phyloP scores from a whole-genome alignment of 2,888 invertebrate genomes.

The Lithophane ornitopus region DNA sequence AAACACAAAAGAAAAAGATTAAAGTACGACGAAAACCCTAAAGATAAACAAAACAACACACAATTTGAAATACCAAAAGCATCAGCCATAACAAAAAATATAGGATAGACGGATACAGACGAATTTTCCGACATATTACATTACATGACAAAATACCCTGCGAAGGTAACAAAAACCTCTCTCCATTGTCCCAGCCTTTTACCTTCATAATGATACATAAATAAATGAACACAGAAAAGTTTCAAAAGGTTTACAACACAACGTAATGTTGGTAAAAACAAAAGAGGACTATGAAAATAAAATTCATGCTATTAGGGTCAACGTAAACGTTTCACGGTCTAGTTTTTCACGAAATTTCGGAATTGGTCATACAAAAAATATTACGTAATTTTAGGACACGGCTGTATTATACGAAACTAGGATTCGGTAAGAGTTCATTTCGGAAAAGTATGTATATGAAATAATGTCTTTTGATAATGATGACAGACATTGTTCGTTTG shows the following conservation, averaged over 20 bases:
- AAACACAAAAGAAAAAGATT: constrained; percentile 1
- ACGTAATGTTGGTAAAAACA: constrained; percentile 62
- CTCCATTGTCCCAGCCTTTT: constrained; percentile 53
- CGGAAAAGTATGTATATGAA: constrained; percentile 2
- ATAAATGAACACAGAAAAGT: constrained; percentile 54
- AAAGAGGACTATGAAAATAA: constrained; percentile 56
- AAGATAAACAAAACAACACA: constrained; percentile 35
- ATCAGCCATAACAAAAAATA: constrained; percentile 28
- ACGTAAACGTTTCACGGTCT: constrained; percentile 56
- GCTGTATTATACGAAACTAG: constrained; percentile 27
- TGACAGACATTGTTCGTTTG: constrained; percentile 44
- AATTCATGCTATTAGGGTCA: constrained; percentile 58
- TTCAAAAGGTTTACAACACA: constrained; percentile 61
- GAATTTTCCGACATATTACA: constrained; percentile 59
- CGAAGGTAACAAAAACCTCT: constrained; percentile 46
- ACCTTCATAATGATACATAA: constrained; percentile 53
- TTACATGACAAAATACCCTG: constrained; percentile 55
- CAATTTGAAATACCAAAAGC: constrained; percentile 22
- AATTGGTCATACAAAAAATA: background rate
- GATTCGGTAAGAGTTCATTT: constrained; percentile 35
- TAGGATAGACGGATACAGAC: constrained; percentile 10
- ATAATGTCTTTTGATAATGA: constrained; percentile 49
- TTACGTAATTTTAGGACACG: constrained; percentile 26
- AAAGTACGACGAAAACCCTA: background rate
- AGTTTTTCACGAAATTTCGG: constrained; percentile 48